These are phyloP conservation scores for Pipistrellus pygmaeus DNA, from an alignment of 2,797 vertebrate species.

Conservation along the genomic window DNA sequence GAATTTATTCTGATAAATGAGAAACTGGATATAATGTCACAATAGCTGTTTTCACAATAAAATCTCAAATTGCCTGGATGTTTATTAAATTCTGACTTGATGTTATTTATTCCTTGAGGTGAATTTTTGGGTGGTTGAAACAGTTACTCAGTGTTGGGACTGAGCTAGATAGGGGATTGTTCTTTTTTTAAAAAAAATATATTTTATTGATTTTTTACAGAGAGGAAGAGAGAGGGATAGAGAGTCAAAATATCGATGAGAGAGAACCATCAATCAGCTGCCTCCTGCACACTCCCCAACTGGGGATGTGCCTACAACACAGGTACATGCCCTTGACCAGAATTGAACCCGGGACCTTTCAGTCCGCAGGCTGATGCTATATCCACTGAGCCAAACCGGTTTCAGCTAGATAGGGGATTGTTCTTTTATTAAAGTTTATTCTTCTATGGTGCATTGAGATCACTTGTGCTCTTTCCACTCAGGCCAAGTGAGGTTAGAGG, in stretches of 20 bases:
- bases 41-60: slow-evolving; percentile 82
- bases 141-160: not conserved
- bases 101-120: slow-evolving; percentile 20
- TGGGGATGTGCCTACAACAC: too few relatives aligned
- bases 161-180: not conserved
- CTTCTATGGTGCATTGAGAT: not conserved
- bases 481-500: not conserved
- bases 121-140: not conserved
- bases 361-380: too few relatives aligned
- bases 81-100: slow-evolving; percentile 46
- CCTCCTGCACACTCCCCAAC: too few relatives aligned
- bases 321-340: too few relatives aligned
- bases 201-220: too few relatives aligned
- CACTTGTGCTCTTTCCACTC: not conserved
- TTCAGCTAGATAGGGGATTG: not conserved
- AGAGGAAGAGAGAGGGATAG: too few relatives aligned
- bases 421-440: not conserved
- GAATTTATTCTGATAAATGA: slow-evolving; percentile 71
- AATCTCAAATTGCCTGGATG: slow-evolving; percentile 62
- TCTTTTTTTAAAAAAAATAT: not conserved
- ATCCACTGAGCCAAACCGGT: too few relatives aligned
- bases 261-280: too few relatives aligned
- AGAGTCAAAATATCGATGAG: too few relatives aligned
- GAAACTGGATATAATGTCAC: slow-evolving; percentile 71
- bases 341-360: too few relatives aligned